Base-by-base conservation (phyloP, 2,888 invertebrate species). In the Carabus problematicus region DNA sequence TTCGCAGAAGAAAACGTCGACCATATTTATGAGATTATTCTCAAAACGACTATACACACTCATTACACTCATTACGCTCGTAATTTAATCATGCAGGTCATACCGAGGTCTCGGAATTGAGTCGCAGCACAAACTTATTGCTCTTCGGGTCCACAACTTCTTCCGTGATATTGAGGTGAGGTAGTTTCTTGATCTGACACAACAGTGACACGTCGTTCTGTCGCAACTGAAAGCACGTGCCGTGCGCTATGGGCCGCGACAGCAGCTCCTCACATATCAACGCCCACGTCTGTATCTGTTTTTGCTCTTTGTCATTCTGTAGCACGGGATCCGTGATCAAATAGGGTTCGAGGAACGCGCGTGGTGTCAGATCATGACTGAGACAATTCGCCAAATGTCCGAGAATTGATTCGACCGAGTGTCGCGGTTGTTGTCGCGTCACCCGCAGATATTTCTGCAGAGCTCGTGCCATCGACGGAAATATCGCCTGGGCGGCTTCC, bases 21-120 rank as follows among this genome's bases (percentile, higher is more conserved):
- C 29, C 47, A 61, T 29, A 3, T 29, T 29, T n/a, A n/a, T n/a
- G n/a, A n/a, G n/a, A n/a, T n/a, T n/a, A n/a, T n/a, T n/a, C n/a
- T n/a, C n/a, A n/a, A n/a, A n/a, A n/a, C n/a, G n/a, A n/a, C 29
- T 29, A 2, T 29, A 2, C 29, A 29, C 6, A 29, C 29, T 3
- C 29, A 29, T 6, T 29, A 29, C 6, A 29, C 29, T 3, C 29
- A 29, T 29, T 29, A 29, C 29, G 29, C 29, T 29, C 29, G 29
- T 29, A 29, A 29, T 29, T 29, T 6, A n/a, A n/a, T n/a, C n/a
- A n/a, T n/a, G 55, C 61, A 41, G 81, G 89, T 92, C 91, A 98
- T 82, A 98, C 98, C 1, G 97, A 97, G 55, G 98, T 98, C 82
- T 98, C 98, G 0, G 97, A 97, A 79, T 97, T 98, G 55, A 98